Conservation (phyloP, 2,888 invertebrate genomes). For the Antheraea assamensis region DNA sequence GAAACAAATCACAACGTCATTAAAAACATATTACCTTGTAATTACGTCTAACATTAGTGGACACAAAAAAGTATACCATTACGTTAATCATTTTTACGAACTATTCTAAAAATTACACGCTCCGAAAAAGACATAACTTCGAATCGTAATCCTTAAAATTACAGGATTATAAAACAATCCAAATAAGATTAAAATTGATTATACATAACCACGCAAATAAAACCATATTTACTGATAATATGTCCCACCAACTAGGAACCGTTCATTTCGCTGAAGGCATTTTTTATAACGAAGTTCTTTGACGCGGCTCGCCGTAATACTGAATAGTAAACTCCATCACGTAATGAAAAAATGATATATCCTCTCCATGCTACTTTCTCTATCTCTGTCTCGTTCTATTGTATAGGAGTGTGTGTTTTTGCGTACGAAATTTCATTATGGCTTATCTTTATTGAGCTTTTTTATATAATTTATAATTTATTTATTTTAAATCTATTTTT, state of each 20-base stretch:
- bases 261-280: no score
- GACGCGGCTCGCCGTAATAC: no score
- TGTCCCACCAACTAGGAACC: not conserved
- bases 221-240: not conserved
- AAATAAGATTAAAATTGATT: not conserved
- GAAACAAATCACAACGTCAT: conserved; percentile 12
- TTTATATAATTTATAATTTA: no score
- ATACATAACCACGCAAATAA: not conserved
- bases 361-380: no score
- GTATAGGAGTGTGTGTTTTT: no score
- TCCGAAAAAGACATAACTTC: not conserved
- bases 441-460: no score
- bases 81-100: not conserved
- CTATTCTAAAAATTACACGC: not conserved
- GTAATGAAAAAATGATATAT: no score
- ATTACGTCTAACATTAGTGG: not conserved
- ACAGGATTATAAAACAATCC: not conserved
- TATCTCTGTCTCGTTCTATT: no score
- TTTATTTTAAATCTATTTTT: no score
- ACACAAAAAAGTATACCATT: not conserved
- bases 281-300: no score
- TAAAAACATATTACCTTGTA: conserved; percentile 12
- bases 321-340: no score
- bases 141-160: not conserved
- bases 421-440: no score